phyloP scores from a whole-genome alignment of 2,797 vertebrate genomes.

The Pachyuromys duprasi region DNA sequence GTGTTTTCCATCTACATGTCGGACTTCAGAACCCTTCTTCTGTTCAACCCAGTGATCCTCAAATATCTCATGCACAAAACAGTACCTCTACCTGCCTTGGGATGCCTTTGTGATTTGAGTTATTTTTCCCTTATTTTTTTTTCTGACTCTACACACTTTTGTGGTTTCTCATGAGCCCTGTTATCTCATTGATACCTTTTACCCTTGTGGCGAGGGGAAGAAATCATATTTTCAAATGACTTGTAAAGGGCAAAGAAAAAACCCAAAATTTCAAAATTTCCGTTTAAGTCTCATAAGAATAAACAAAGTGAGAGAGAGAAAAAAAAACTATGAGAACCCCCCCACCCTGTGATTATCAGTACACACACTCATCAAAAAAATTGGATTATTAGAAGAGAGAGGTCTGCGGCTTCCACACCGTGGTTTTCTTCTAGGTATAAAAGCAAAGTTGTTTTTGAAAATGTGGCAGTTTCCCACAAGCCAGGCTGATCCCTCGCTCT shows the following conservation, averaged over 20 bases:
- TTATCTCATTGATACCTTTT: constrained; percentile 84
- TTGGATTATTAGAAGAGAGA: constrained; percentile 84
- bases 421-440: constrained; percentile 86
- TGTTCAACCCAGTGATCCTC: constrained; percentile 27
- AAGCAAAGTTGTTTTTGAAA: constrained; percentile 85
- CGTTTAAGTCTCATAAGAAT: constrained; percentile 83
- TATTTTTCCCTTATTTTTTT: constrained; percentile 68
- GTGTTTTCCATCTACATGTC: background rate
- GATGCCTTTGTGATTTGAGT: constrained; percentile 67
- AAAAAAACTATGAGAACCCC: constrained; percentile 71
- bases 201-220: constrained; percentile 82
- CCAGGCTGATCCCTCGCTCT: constrained; percentile 81
- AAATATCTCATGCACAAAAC: constrained; percentile 18
- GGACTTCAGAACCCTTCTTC: background rate
- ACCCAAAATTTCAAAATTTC: constrained; percentile 85
- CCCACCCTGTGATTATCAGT: constrained; percentile 75
- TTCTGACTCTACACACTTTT: constrained; percentile 72
- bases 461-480: constrained; percentile 83
- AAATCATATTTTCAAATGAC: constrained; percentile 83
- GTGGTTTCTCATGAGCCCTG: constrained; percentile 80
- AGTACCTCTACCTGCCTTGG: constrained; percentile 14
- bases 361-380: constrained; percentile 75
- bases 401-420: constrained; percentile 81
- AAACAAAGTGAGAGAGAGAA: constrained; percentile 66
- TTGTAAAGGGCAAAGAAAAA: constrained; percentile 84